phyloP scores from a whole-genome alignment of 2,888 invertebrate species.

The Papilio protenor region DNA sequence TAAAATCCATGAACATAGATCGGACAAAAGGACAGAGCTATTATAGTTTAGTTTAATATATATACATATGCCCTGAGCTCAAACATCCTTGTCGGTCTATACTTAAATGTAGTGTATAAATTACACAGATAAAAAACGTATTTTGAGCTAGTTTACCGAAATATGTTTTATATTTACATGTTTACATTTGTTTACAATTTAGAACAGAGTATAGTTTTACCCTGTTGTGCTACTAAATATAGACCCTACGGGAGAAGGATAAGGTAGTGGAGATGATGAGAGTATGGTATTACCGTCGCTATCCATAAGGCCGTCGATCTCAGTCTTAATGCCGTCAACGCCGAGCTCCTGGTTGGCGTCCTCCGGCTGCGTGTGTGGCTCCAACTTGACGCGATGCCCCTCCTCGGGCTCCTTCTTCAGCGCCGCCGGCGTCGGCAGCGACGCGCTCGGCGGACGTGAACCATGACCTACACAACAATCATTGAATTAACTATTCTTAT shows the following conservation, averaged over 20 bases:
- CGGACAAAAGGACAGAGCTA: too few species aligned
- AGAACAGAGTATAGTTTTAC: not conserved
- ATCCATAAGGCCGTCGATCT: conserved; percentile 82
- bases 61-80: too few species aligned
- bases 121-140: too few species aligned
- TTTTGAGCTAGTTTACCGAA: too few species aligned
- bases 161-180: too few species aligned
- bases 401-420: conserved; percentile 81
- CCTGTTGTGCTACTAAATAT: too few species aligned
- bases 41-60: too few species aligned
- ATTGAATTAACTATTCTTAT: conserved; percentile 22
- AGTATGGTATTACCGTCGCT: conserved; percentile 67
- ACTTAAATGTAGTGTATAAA: too few species aligned
- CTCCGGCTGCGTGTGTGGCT: conserved; percentile 75
- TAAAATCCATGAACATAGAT: too few species aligned
- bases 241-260: too few species aligned
- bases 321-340: conserved; percentile 82
- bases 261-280: too few species aligned
- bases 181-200: not conserved
- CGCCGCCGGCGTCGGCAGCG: conserved; percentile 80
- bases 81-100: too few species aligned
- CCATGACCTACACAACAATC: conserved; percentile 69
- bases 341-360: conserved; percentile 73
- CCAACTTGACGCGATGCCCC: conserved; percentile 78
- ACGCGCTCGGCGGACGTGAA: conserved; percentile 81